Evolutionary conservation across 2,888 invertebrate species (phyloP), one percentile per base, ranked within the genome.

Genomic region (Leucophenga montana): DNA sequence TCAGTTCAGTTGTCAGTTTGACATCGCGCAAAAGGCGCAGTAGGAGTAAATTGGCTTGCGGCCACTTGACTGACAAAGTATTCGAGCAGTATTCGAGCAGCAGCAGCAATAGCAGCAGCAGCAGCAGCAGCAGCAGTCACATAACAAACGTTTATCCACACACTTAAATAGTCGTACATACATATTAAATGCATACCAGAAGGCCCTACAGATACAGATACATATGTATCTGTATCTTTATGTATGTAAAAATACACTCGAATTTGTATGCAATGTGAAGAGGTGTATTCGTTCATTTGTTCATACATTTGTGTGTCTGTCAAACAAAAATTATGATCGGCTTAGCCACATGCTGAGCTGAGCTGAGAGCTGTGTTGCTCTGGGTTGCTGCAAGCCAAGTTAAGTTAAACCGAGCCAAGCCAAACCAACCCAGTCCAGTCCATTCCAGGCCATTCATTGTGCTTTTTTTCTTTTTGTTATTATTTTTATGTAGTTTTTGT

Each of bases 261-360:
- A 39, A 61, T 61, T 61, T 61, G 39, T 39, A 39, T 39, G 39
- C 39, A 39, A 39, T 50, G 50, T 50, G 62, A 64, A 64, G 62
- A 64, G 62, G 62, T 48, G 62, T 64, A 64, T 81, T 81, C 81
- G 82, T 81, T 81, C 82, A 81, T 81, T 81, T 81, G 81, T 82
- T 82, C 83, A 82, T 81, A 78, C 83, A 79, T 81, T 81, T 82
- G 81, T 82, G 80, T 78, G 78, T 79, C 80, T 86, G 87, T 86
- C 86, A 86, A 87, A 87, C 87, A 86, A 86, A 87, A 86, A 86
- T 87, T 86, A 86, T 86, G 86, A 86, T 86, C 87, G 86, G 86
- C 87, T 86, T 86, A 86, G 86, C 86, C 87, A 87, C 86, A 86
- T 86, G 86, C 86, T 86, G 86, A 84, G 85, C 83, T 79, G 53